Percentiles rank a stretch among this genome's conserved stretches.
Conservation (phyloP, 2,113 vertebrate genomes). For the Triplophysa tibetana region DNA sequence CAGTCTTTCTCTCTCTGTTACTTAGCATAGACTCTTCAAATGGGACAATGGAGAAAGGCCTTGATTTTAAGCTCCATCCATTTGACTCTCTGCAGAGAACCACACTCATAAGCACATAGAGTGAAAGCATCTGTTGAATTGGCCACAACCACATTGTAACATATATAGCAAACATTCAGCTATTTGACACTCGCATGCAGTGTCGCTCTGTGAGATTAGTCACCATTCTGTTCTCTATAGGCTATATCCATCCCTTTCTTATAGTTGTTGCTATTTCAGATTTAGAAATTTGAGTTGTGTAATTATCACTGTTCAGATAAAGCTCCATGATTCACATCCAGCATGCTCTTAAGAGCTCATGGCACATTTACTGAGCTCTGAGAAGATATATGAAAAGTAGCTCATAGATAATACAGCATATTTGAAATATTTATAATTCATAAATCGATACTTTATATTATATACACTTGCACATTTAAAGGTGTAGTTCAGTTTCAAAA, state of each 20-base stretch:
- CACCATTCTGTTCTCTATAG: constrained; percentile 9
- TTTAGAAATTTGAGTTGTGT: constrained; percentile 6
- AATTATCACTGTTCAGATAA: constrained; percentile 8
- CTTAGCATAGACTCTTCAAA: not conserved
- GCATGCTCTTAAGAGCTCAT: not conserved
- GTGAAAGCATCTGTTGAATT: constrained; percentile 54
- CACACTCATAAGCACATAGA: constrained; percentile 38
- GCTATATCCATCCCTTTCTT: not conserved
- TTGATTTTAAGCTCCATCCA: constrained; percentile 46
- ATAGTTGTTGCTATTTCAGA: constrained; percentile 15
- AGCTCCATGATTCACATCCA: not conserved
- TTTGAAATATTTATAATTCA: not conserved
- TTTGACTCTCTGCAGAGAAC: constrained; percentile 52
- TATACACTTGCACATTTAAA: no score
- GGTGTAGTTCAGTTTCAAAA: no score
- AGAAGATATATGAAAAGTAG: not conserved
- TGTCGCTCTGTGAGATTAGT: constrained; percentile 9
- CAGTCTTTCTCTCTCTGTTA: no score
- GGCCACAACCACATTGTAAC: constrained; percentile 41
- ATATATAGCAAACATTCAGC: not conserved
- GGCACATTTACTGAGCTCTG: not conserved
- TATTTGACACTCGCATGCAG: not conserved
- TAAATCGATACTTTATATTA: not conserved
- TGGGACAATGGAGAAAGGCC: constrained; percentile 34
- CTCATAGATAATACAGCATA: not conserved